phyloP scores from a whole-genome alignment of 2,113 vertebrate genomes.

The Triplophysa rosa region DNA sequence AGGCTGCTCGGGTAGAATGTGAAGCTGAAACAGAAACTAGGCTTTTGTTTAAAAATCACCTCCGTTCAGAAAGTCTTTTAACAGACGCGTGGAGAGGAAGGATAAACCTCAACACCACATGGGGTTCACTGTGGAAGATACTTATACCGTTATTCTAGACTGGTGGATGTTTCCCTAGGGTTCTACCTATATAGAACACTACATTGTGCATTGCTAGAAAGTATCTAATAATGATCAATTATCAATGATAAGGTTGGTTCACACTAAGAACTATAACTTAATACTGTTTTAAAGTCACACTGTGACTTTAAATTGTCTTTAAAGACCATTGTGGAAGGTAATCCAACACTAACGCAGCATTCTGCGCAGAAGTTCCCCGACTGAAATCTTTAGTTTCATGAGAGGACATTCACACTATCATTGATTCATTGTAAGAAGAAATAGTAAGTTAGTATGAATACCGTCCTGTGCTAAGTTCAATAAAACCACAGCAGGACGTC shows the following conservation, averaged over 20 bases:
- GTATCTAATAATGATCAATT: no score
- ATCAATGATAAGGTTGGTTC: no score
- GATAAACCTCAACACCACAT: neutral
- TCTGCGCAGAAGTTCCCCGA: neutral
- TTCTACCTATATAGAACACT: neutral
- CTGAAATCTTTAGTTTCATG: neutral
- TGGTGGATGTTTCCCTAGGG: neutral
- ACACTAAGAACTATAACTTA: no score
- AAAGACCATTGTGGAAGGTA: no score
- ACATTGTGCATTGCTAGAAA: no score
- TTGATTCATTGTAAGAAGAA: conserved; percentile 23
- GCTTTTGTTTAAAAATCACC: conserved; percentile 56
- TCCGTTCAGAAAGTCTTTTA: conserved; percentile 48
- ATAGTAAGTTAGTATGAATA: neutral
- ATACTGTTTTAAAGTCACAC: no score
- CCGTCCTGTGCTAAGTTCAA: conserved; percentile 60
- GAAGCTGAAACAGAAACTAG: conserved; percentile 65
- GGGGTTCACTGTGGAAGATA: neutral
- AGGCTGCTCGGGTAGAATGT: conserved; percentile 60
- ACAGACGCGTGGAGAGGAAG: conserved; percentile 36
- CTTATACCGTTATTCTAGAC: no score
- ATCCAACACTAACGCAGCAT: no score
- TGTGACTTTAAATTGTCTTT: no score
- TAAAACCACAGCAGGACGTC: conserved; percentile 62
- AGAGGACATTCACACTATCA: conserved; percentile 5